Percentiles rank a stretch among this genome's conserved stretches.
Conservation (phyloP, 2,113 vertebrate genomes). For the Forbesichthys papilliferus region DNA sequence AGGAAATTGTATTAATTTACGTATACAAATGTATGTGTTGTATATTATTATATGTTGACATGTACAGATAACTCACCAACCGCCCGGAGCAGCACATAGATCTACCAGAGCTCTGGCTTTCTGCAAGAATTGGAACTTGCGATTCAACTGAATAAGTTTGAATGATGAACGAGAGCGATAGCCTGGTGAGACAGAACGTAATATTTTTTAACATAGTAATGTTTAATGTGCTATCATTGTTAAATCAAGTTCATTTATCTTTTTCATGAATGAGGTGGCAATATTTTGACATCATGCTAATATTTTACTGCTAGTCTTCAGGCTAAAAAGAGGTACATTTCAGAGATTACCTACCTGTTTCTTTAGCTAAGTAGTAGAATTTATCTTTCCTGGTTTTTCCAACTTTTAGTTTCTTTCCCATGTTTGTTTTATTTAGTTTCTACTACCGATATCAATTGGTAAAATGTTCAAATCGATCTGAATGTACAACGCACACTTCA, state of each 20-base stretch:
- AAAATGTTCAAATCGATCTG: background rate
- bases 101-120: constrained; percentile 90
- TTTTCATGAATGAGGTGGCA: no score
- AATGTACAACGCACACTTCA: background rate
- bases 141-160: constrained; percentile 95
- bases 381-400: constrained; percentile 93
- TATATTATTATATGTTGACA: background rate
- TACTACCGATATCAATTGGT: background rate
- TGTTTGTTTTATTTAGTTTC: constrained; percentile 47
- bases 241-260: no score
- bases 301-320: background rate
- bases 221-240: background rate
- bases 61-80: constrained; percentile 81
- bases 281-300: background rate
- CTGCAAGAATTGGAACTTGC: constrained; percentile 94
- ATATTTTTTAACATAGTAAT: background rate
- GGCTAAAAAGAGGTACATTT: background rate
- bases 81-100: constrained; percentile 92
- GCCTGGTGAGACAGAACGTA: constrained; percentile 67
- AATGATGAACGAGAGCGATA: constrained; percentile 97
- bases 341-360: constrained; percentile 81
- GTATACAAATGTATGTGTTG: no score
- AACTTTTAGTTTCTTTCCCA: constrained; percentile 95
- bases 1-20: no score
- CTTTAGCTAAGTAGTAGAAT: constrained; percentile 96